Percentiles rank a stretch among this genome's conserved stretches.
These are phyloP conservation scores for Eolophus roseicapilla DNA, from an alignment of 2,113 vertebrate genomes.

Conservation along the genomic window DNA sequence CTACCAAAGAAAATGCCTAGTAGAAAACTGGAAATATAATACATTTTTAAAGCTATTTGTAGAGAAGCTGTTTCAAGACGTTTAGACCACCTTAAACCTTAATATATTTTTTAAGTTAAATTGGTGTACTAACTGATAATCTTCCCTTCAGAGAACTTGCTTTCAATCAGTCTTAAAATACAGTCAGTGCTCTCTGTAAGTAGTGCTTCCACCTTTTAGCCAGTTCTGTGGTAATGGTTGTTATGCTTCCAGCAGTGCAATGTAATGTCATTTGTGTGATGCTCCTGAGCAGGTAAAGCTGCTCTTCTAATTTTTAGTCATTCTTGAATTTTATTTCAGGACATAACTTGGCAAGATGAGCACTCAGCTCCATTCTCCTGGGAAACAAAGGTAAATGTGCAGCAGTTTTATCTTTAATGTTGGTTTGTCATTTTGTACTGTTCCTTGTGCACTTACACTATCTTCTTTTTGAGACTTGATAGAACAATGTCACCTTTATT, in stretches of 20 bases:
- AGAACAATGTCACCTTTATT: neutral
- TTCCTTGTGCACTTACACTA: neutral
- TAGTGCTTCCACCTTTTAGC: neutral
- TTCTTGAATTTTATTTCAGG: constrained; percentile 80
- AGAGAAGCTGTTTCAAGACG: neutral
- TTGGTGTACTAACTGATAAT: neutral
- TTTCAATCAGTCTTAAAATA: neutral
- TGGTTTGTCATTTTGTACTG: neutral
- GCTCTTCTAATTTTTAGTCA: constrained; percentile 31
- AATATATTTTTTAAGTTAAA: neutral
- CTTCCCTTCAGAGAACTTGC: neutral
- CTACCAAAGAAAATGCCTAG: neutral
- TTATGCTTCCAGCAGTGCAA: neutral
- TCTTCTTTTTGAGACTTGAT: neutral
- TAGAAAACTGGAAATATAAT: neutral
- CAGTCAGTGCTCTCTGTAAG: neutral
- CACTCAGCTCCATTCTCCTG: constrained; percentile 97
- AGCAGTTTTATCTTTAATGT: neutral
- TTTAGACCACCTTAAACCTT: neutral
- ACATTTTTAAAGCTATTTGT: neutral
- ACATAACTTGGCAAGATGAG: constrained; percentile 98
- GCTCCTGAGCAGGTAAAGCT: neutral
- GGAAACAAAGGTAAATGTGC: constrained; percentile 91
- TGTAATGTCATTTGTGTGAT: neutral
- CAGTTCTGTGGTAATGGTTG: neutral